These are phyloP conservation scores for Hemibagrus guttatus DNA, from an alignment of 2,797 vertebrate genomes.

Conservation along the genomic window DNA sequence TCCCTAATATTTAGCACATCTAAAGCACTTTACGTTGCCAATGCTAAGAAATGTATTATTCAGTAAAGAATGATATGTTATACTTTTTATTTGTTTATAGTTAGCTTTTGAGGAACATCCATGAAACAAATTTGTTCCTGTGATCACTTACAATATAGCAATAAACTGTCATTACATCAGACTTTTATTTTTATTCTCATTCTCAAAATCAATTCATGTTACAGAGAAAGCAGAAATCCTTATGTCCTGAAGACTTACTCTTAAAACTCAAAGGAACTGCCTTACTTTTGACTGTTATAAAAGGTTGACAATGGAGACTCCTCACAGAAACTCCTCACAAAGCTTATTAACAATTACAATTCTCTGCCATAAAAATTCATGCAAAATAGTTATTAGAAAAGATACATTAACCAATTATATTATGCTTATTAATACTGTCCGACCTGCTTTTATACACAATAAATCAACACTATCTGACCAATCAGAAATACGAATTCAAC, in stretches of 20 bases:
- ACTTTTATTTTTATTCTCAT: neutral
- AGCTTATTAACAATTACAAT: too few relatives aligned
- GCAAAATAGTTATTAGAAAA: neutral
- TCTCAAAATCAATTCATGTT: neutral
- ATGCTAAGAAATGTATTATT: neutral
- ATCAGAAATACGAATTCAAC: neutral
- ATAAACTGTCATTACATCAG: neutral
- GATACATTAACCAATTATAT: neutral
- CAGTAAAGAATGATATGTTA: neutral
- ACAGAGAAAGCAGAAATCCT: neutral
- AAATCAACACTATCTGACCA: neutral
- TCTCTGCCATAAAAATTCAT: neutral
- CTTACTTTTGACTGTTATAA: neutral
- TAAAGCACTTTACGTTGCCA: neutral
- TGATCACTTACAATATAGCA: slow-evolving; percentile 4
- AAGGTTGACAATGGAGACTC: neutral
- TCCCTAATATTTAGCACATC: neutral
- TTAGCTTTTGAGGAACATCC: neutral
- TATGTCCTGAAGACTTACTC: neutral
- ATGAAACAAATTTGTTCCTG: neutral
- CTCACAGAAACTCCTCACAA: neutral
- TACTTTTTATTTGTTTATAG: neutral
- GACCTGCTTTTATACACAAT: neutral
- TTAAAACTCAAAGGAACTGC: neutral
- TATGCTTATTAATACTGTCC: neutral